Conservation (phyloP, 2,888 invertebrate species). For the Hymenopus coronatus region DNA sequence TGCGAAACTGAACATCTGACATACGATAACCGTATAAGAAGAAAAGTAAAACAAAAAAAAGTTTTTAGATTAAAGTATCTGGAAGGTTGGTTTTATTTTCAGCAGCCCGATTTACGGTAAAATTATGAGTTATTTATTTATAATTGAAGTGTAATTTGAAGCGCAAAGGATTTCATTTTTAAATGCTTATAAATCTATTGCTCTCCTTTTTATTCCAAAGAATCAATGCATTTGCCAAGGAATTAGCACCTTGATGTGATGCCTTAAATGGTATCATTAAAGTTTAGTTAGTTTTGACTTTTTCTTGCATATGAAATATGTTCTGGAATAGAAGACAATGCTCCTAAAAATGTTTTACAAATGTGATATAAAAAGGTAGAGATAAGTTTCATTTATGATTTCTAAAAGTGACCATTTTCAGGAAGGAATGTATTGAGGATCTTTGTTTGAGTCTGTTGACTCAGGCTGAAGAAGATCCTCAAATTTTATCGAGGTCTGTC, state of each 20-base stretch:
- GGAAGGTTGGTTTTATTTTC: background rate
- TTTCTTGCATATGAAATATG: background rate
- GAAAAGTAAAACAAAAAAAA: background rate
- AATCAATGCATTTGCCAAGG: background rate
- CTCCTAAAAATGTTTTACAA: background rate
- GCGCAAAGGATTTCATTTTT: background rate
- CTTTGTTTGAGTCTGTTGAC: background rate
- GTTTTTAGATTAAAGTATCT: background rate
- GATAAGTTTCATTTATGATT: background rate
- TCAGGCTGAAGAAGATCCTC: background rate
- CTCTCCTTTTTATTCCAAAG: background rate
- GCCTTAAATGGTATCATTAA: background rate
- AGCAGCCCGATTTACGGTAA: background rate
- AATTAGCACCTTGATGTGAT: background rate
- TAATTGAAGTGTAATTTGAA: background rate
- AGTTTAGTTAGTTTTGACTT: background rate
- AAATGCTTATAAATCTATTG: background rate
- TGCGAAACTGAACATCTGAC: background rate
- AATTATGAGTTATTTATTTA: background rate
- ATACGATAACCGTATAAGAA: background rate
- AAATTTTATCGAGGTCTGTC: background rate
- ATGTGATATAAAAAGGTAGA: background rate
- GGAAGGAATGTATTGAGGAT: background rate
- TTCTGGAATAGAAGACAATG: background rate
- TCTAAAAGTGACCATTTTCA: background rate